Evolutionary conservation across 30 jellyfish, hydroid and myxozoan genomes (phyloP).

Genomic region (Chironex yamaguchii): DNA sequence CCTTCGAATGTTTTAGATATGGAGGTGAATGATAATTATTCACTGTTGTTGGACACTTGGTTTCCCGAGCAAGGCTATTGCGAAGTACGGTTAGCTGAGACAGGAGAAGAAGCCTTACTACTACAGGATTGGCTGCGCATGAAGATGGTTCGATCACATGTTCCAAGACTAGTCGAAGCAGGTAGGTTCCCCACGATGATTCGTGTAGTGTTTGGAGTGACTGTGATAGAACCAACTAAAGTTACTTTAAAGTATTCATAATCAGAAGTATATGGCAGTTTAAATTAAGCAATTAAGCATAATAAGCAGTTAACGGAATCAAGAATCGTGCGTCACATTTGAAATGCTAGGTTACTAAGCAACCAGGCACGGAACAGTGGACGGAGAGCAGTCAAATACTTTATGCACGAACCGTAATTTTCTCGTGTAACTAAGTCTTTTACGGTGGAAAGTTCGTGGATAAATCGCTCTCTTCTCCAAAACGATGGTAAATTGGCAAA

Average conservation of each 20-base stretch:
- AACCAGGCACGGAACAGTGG: too few relatives aligned
- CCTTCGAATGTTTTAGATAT: too few relatives aligned
- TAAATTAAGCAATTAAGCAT: too few relatives aligned
- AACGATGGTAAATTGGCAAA: too few relatives aligned
- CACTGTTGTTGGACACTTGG: constrained; percentile 69
- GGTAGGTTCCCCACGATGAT: constrained; percentile 26
- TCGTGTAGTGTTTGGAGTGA: neutral
- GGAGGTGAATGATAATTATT: constrained; percentile 33
- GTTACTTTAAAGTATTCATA: neutral
- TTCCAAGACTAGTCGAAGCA: constrained; percentile 75
- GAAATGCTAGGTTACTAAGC: too few relatives aligned
- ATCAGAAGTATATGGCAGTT: neutral
- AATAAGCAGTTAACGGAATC: too few relatives aligned
- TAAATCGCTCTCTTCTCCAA: too few relatives aligned
- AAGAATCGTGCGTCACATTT: too few relatives aligned
- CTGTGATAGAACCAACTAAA: neutral
- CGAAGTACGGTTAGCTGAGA: constrained; percentile 76
- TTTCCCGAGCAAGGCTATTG: constrained; percentile 78
- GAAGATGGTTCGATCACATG: constrained; percentile 82
- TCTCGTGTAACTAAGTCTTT: too few relatives aligned
- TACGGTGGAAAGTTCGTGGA: too few relatives aligned
- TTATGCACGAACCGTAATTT: too few relatives aligned
- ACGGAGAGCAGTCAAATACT: too few relatives aligned
- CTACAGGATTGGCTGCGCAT: constrained; percentile 87
- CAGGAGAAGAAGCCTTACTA: constrained; percentile 85